Base-by-base conservation (phyloP, 1,140 invertebrate species). In the Microplitis demolitor region DNA sequence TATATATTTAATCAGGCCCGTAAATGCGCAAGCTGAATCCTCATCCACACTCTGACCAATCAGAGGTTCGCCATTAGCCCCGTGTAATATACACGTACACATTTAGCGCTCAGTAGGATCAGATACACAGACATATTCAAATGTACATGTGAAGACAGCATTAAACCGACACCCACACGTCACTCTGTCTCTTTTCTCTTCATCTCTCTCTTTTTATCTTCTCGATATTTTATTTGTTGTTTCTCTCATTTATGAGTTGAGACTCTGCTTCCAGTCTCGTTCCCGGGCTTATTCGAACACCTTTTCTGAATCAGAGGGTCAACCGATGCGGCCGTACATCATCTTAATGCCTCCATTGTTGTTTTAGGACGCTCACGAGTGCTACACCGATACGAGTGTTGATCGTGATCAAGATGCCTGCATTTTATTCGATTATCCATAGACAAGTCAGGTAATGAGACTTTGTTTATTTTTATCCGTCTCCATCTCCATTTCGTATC, bases 261-360 rank as follows among this genome's bases (percentile, higher is more conserved):
- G 11, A 50, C 8, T 9, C 24, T 69, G 61, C 63, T 53, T 63
- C 24, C 74, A 75, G 75, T 75, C 78, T 71, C 76, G 77, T 76
- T 79, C 74, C 77, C 78, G 79, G 79, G 77, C 80, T 79, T 80
- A 84, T 84, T 85, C 83, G 82, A 86, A 86, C 83, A 85, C 85
- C 84, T 86, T 86, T 85, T 83, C 85, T 84, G 81, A 85, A 84
- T 85, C 80, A 83, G 83, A 83, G 85, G 84, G 84, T 86, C 84
- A 86, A 86, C 83, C 83, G 82, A 85, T 80, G 83, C 77, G 82
- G 81, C 81, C 80, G 84, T 85, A 86, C 84, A 86, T 86, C 84
- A 86, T 86, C 84, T 85, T 85, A 86, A 86, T 86, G 83, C 84
- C 82, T 85, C 84, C 84, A 86, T 86, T 86, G 84, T 86, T 86